phyloP scores from a whole-genome alignment of 2,888 invertebrate species.

The Tachina grossa region DNA sequence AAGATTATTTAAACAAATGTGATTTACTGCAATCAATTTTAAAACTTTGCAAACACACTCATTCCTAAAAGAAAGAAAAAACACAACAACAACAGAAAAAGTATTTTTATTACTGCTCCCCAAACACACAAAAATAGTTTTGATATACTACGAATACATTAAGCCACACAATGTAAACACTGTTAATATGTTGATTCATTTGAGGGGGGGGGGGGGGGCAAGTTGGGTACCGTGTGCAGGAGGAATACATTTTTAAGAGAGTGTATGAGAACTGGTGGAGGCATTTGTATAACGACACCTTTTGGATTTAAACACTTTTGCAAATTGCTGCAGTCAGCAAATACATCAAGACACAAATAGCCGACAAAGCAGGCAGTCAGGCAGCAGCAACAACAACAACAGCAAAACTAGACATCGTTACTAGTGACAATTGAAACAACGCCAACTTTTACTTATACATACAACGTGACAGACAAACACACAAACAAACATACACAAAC shows the following conservation, averaged over 20 bases:
- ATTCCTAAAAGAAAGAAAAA: slow-evolving; percentile 11
- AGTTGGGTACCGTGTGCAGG: not conserved
- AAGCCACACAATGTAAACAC: slow-evolving; percentile 56
- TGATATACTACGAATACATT: slow-evolving; percentile 32
- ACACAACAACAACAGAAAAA: slow-evolving; percentile 37
- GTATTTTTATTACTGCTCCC: slow-evolving; percentile 24
- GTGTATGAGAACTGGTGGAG: slow-evolving; percentile 38
- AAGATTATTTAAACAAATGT: slow-evolving; percentile 76
- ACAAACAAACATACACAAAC: not conserved
- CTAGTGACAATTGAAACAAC: slow-evolving; percentile 82
- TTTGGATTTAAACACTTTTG: slow-evolving; percentile 77
- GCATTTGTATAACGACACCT: slow-evolving; percentile 74
- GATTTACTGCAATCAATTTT: slow-evolving; percentile 81
- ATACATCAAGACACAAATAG: slow-evolving; percentile 80
- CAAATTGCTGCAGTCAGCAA: slow-evolving; percentile 80
- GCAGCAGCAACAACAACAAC: slow-evolving; percentile 73
- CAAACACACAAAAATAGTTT: slow-evolving; percentile 56
- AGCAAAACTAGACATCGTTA: slow-evolving; percentile 81
- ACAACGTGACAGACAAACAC: not conserved
- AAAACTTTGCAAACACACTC: slow-evolving; percentile 70
- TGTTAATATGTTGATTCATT: slow-evolving; percentile 33
- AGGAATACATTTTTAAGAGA: slow-evolving; percentile 37
- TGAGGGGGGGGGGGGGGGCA: not conserved
- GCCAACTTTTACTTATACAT: slow-evolving; percentile 51
- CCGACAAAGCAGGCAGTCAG: slow-evolving; percentile 74